A percentile compares a stretch with the other conserved stretches of the same genome.
phyloP scores from a whole-genome alignment of 1,140 invertebrate species.

The Leptonema lineaticorne region DNA sequence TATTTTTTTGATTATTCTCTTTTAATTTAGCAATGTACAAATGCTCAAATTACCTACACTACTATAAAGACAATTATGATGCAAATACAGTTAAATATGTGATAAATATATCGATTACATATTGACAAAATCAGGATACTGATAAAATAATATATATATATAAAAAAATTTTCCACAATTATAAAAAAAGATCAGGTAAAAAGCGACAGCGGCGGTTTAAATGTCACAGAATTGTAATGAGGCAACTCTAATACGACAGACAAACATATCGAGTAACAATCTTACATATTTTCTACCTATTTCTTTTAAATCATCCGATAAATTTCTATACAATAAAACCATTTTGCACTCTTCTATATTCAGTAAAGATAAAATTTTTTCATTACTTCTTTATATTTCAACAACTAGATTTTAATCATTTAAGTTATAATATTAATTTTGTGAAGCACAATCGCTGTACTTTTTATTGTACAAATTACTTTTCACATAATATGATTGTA shows the following conservation, averaged over 20 bases:
- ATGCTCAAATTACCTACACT: slow-evolving; percentile 30
- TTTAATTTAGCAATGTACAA: slow-evolving; percentile 24
- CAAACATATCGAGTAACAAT: slow-evolving; percentile 39
- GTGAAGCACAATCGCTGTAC: slow-evolving; percentile 32
- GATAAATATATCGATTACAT: slow-evolving; percentile 21
- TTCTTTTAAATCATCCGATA: slow-evolving; percentile 42
- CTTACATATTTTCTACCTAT: slow-evolving; percentile 43
- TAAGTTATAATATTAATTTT: slow-evolving; percentile 41
- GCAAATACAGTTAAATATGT: slow-evolving; percentile 32
- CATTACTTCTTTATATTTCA: slow-evolving; percentile 40
- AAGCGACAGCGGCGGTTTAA: slow-evolving; percentile 12
- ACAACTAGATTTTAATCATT: slow-evolving; percentile 41
- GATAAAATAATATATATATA: slow-evolving; percentile 24
- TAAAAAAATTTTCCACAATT: slow-evolving; percentile 31
- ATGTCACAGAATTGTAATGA: slow-evolving; percentile 8
- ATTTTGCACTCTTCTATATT: slow-evolving; percentile 42
- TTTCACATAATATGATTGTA: slow-evolving; percentile 21
- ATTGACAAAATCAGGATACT: slow-evolving; percentile 24
- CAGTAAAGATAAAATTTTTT: slow-evolving; percentile 42
- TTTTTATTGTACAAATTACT: slow-evolving; percentile 22
- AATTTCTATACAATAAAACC: slow-evolving; percentile 43
- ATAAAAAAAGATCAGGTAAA: slow-evolving; percentile 23
- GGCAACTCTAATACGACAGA: slow-evolving; percentile 28
- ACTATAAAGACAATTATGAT: slow-evolving; percentile 31
- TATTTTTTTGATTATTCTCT: neutral